Base-by-base conservation (phyloP, 2,113 vertebrate species). In the Eurypyga helias region DNA sequence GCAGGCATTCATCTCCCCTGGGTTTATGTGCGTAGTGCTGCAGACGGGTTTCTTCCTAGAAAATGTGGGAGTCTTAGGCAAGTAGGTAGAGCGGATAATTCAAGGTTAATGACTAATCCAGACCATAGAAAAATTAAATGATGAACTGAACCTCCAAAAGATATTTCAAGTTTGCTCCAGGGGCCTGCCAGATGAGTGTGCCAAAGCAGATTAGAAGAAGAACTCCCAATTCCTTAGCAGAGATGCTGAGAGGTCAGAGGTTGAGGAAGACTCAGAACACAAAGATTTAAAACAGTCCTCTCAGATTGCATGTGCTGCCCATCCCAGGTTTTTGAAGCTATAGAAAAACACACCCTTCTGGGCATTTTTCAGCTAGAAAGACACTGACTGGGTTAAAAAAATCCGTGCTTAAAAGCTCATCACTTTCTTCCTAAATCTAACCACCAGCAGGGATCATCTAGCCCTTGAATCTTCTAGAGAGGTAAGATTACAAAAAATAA, bases 171-270 rank as follows among this genome's bases (percentile, higher is more conserved):
- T 94, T 96, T 96, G 91, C 96, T 93, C 84, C 89, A 83, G 96
- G 96, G 94, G 54, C 81, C 77, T 95, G 81, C 69, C 83, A 94
- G 70, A 91, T 34, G 62, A 84, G 28, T 25, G 45, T 97, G 95
- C 94, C 87, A 96, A 91, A 96, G 94, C 78, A 93, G 97, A 96
- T 97, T 92, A 97, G 73, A 79, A 46, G 81, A 80, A 96, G 51
- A 93, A 72, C 94, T 96, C 94, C 83, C 91, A 85, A 2, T 82
- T 96, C 75, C 91, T 97, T 87, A 82, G 58, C 70, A 94, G 81
- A 95, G 91, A 91, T 95, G 94, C 57, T 72, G 83, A 72, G 83
- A 95, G 97, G 96, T 96, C 94, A 96, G 78, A 94, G 96, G 95
- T 91, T 94, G 95, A 94, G 66, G 70, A 89, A 96, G 81, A 80